phyloP scores from a whole-genome alignment of 2,797 vertebrate genomes.

The Epinephelus awoara region DNA sequence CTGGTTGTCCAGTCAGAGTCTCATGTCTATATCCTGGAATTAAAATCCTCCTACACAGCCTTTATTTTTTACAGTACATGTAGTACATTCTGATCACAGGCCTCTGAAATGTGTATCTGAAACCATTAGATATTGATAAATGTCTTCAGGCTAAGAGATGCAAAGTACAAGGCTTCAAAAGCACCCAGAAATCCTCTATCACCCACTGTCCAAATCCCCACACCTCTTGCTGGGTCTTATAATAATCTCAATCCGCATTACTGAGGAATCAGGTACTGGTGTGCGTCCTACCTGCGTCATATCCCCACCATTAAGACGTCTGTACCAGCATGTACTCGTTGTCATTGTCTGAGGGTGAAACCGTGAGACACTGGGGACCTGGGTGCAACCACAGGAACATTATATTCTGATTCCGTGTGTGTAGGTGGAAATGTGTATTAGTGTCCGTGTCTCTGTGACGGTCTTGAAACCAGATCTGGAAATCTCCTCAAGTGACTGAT shows the following conservation, averaged over 20 bases:
- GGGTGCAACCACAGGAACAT: conserved; percentile 26
- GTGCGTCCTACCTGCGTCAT: conserved; percentile 26
- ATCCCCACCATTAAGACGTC: conserved; percentile 1
- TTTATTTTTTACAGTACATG: not conserved
- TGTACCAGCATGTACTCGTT: conserved; percentile 21
- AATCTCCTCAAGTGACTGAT: conserved; percentile 27
- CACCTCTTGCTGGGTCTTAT: conserved; percentile 50
- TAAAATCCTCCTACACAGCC: not conserved
- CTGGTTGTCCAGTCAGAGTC: not conserved
- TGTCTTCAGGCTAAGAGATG: too few relatives aligned
- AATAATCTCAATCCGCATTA: conserved; percentile 63
- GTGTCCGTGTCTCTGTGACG: conserved; percentile 1
- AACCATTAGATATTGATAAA: too few relatives aligned
- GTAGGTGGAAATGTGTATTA: not conserved
- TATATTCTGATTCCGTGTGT: conserved; percentile 5
- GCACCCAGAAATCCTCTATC: conserved; percentile 1
- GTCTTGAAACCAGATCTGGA: conserved; percentile 37
- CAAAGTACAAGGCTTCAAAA: too few relatives aligned
- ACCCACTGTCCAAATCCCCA: conserved; percentile 19
- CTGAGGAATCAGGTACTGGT: conserved; percentile 58
- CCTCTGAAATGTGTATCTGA: too few relatives aligned
- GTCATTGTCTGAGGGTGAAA: conserved; percentile 25
- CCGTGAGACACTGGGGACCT: not conserved
- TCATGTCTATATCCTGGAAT: not conserved
- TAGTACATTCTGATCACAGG: not conserved